Evolutionary conservation across 2,888 invertebrate species (phyloP).

Genomic region (Xylocampa areola): DNA sequence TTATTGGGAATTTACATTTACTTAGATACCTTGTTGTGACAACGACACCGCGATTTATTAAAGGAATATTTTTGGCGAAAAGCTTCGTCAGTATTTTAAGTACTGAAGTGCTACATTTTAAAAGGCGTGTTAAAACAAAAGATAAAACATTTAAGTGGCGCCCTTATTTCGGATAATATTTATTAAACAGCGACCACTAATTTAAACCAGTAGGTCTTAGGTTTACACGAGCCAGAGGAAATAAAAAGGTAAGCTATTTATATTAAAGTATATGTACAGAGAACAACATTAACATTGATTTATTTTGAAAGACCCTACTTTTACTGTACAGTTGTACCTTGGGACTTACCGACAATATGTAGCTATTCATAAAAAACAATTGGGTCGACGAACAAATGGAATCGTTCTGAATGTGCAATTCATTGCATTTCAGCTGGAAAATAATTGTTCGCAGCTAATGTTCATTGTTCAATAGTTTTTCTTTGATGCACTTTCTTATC

Average conservation of each 20-base stretch:
- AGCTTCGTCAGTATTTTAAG: conserved; percentile 4
- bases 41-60: conserved; percentile 48
- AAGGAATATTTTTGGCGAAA: conserved; percentile 31
- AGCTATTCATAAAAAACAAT: conserved; percentile 57
- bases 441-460: conserved; percentile 63
- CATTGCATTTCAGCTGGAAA: conserved; percentile 60
- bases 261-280: conserved; percentile 27
- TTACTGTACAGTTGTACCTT: conserved; percentile 37
- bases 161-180: conserved; percentile 32
- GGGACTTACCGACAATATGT: conserved; percentile 43
- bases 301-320: conserved; percentile 53
- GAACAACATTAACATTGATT: conserved; percentile 53
- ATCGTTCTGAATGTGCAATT: conserved; percentile 55
- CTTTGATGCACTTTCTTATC: conserved; percentile 40
- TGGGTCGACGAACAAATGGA: conserved; percentile 48
- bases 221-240: conserved; percentile 16
- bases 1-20: conserved; percentile 74
- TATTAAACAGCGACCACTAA: conserved; percentile 19
- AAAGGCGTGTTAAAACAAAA: conserved; percentile 10
- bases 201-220: conserved; percentile 20
- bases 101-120: conserved; percentile 8
- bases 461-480: conserved; percentile 59
- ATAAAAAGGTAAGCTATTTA: conserved; percentile 27
- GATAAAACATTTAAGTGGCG: conserved; percentile 9
- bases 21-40: conserved; percentile 48